phyloP scores from a whole-genome alignment of 2,113 vertebrate genomes.

The Microtus montanus region DNA sequence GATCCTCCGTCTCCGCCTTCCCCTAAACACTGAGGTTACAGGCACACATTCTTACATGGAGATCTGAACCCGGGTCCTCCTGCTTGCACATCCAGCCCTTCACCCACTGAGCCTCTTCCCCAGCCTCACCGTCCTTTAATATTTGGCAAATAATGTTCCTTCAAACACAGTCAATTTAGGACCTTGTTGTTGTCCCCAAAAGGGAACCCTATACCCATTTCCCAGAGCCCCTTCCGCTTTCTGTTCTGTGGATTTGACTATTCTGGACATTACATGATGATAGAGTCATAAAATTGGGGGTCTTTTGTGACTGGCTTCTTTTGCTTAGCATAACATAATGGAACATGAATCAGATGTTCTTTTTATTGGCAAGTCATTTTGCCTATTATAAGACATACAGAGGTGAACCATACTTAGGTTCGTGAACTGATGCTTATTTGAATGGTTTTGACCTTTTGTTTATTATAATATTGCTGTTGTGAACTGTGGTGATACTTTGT shows the following conservation, averaged over 20 bases:
- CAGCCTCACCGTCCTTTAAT: neutral
- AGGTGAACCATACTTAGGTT: neutral
- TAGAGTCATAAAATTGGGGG: neutral
- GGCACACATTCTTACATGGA: neutral
- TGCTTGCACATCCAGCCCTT: neutral
- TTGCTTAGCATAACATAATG: neutral
- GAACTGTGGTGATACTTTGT: neutral
- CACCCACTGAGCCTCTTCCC: neutral
- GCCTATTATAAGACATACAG: neutral
- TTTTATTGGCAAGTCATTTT: slow-evolving; percentile 42
- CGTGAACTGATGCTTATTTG: neutral
- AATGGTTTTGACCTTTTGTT: neutral
- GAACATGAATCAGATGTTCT: neutral
- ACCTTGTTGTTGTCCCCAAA: neutral
- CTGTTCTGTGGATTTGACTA: neutral
- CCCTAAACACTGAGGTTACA: neutral
- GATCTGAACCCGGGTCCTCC: neutral
- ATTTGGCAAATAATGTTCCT: neutral
- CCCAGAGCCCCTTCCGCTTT: neutral
- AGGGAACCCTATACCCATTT: neutral
- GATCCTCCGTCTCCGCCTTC: no score
- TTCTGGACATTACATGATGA: slow-evolving; percentile 14
- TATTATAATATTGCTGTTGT: neutral
- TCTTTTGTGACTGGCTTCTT: slow-evolving; percentile 3
- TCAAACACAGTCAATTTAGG: neutral